Evolutionary conservation across 2,797 vertebrate genomes (phyloP).

Genomic region (Nannoperca australis): DNA sequence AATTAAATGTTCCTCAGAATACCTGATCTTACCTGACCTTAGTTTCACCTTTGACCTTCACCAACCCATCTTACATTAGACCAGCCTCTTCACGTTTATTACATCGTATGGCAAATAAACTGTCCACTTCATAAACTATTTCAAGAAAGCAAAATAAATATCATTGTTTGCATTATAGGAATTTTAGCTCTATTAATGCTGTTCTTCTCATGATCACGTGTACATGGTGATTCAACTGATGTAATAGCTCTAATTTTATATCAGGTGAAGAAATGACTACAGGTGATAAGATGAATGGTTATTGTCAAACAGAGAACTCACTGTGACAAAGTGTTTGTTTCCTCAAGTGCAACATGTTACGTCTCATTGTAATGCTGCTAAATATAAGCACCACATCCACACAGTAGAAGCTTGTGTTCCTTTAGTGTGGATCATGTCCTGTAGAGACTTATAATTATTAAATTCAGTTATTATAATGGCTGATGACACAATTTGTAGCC

Average conservation of each 20-base stretch:
- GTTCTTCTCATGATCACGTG: neutral
- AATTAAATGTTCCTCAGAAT: neutral
- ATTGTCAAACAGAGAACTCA: no score
- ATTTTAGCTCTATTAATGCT: neutral
- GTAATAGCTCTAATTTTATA: neutral
- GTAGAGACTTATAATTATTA: neutral
- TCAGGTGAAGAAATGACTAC: neutral
- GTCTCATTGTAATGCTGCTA: neutral
- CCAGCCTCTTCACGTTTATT: neutral
- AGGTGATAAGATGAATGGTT: neutral
- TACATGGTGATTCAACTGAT: neutral
- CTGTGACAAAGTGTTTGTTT: neutral
- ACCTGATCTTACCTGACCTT: neutral
- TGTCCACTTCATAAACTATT: neutral
- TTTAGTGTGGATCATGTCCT: neutral
- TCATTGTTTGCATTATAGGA: neutral
- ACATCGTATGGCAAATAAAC: neutral
- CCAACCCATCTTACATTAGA: neutral
- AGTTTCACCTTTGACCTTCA: neutral
- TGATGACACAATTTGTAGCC: neutral
- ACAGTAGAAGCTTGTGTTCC: neutral
- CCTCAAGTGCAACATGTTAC: constrained; percentile 3
- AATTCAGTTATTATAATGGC: neutral
- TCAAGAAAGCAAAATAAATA: neutral
- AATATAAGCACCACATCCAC: constrained; percentile 15